Evolutionary conservation across 2,888 invertebrate genomes (phyloP), one percentile per base, ranked within the genome.

Genomic region (Acrobasis consociella): DNA sequence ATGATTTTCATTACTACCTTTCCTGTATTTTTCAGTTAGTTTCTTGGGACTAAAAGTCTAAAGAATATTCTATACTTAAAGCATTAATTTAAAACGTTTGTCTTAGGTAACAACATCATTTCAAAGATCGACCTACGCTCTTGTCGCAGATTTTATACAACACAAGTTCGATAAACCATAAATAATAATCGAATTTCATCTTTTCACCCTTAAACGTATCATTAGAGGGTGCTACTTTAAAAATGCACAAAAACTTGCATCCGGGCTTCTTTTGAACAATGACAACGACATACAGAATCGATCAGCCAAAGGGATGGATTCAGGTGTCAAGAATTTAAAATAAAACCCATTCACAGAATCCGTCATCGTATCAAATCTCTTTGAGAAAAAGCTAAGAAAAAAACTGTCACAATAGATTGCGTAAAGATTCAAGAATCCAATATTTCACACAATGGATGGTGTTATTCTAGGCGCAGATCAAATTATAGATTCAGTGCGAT

Each of bases 351-450:
- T 85, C 82, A 87, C 73, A 75, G 75, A 80, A 86, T 85, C 83
- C 85, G 88, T 88, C 89, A 85, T 83, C 85, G 87, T 87, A 90
- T 90, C 89, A 87, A 85, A 86, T 84, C 83, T 79, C 81, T 74
- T 79, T 81, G 76, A 78, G 68, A 68, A 70, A 72, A 64, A 60
- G 65, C 13, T 70, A 70, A 72, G 75, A 77, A 82, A 84, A 22
- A 81, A 77, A 72, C 65, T 73, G 72, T 77, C 70, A 88, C 86
- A 89, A 90, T 82, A 78, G 82, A 77, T 73, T 80, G 80, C 75
- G 79, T 76, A 83, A 88, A 89, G 89, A 91, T 89, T 86, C 76
- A 67, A 80, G 81, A 83, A 87, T 87, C 80, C 86, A 87, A 89
- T 87, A 87, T 85, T 78, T 70, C 67, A 71, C 63, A 85, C 82